Conservation (phyloP, 2,888 invertebrate genomes). For the Spilarctia lutea region DNA sequence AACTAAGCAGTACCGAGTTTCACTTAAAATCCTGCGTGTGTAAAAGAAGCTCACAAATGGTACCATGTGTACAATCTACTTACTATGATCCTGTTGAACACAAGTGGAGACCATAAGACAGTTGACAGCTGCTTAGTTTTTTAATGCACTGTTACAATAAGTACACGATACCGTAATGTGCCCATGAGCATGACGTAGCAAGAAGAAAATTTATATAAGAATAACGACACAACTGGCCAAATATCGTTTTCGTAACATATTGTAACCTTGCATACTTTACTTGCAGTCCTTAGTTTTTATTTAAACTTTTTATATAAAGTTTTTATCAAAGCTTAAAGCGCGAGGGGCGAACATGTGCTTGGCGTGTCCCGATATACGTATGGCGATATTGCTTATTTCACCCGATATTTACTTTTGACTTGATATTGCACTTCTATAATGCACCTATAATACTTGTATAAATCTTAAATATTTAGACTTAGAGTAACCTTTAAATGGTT, state of each 20-base stretch:
- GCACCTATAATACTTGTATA: neutral
- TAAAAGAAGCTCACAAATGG: neutral
- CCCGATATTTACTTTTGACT: slow-evolving; percentile 29
- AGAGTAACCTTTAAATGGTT: neutral
- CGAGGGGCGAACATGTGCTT: slow-evolving; percentile 42
- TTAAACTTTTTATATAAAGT: slow-evolving; percentile 33
- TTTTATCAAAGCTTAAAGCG: slow-evolving; percentile 40
- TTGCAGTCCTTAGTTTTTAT: slow-evolving; percentile 37
- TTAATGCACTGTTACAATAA: neutral
- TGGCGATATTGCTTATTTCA: slow-evolving; percentile 54
- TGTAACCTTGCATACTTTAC: slow-evolving; percentile 51
- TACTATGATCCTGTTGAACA: neutral
- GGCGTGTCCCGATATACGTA: slow-evolving; percentile 42
- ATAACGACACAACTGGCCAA: slow-evolving; percentile 55
- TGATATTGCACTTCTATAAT: neutral
- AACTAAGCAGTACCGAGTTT: neutral
- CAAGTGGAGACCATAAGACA: neutral
- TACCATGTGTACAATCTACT: neutral
- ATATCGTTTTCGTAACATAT: slow-evolving; percentile 64
- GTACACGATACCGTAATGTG: neutral
- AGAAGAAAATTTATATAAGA: slow-evolving; percentile 19
- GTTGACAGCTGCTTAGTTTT: neutral
- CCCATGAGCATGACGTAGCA: neutral
- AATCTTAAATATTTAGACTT: neutral
- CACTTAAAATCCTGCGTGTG: neutral